Percentiles rank a stretch among this genome's conserved stretches.
Evolutionary conservation across 2,888 invertebrate genomes (phyloP).

Genomic region (Pyralis farinalis): DNA sequence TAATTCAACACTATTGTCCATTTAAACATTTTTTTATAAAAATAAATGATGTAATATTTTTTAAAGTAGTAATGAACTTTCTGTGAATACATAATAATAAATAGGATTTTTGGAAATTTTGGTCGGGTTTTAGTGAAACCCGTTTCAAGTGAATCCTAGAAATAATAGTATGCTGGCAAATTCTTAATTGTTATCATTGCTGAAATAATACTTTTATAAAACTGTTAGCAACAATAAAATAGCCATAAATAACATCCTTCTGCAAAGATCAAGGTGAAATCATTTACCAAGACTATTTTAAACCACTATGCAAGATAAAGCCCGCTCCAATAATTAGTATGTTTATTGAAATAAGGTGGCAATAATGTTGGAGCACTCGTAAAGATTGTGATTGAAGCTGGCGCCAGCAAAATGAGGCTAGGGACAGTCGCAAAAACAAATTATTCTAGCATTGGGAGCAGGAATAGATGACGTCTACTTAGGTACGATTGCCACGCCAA

Average conservation of each 20-base stretch:
- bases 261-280: constrained; percentile 40
- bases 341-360: constrained; percentile 50
- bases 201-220: too few species aligned
- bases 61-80: too few species aligned
- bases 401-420: constrained; percentile 31
- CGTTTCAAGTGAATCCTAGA: too few species aligned
- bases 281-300: constrained; percentile 36
- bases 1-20: too few species aligned
- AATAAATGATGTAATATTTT: too few species aligned
- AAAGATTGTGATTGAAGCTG: constrained; percentile 36
- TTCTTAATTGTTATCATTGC: neutral
- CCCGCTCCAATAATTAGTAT: constrained; percentile 35
- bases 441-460: neutral
- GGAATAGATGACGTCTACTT: too few species aligned
- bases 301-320: constrained; percentile 20
- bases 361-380: constrained; percentile 32
- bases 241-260: constrained; percentile 31
- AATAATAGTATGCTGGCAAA: neutral
- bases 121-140: too few species aligned
- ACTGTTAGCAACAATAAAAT: constrained; percentile 28
- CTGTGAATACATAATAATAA: too few species aligned
- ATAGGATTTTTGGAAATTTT: too few species aligned
- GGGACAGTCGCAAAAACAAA: constrained; percentile 12
- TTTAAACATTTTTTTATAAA: too few species aligned
- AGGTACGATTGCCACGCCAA: too few species aligned